Percentiles rank a stretch among this genome's conserved stretches.
These are phyloP conservation scores for Acleris sparsana DNA, from an alignment of 2,888 invertebrate genomes.

Conservation along the genomic window DNA sequence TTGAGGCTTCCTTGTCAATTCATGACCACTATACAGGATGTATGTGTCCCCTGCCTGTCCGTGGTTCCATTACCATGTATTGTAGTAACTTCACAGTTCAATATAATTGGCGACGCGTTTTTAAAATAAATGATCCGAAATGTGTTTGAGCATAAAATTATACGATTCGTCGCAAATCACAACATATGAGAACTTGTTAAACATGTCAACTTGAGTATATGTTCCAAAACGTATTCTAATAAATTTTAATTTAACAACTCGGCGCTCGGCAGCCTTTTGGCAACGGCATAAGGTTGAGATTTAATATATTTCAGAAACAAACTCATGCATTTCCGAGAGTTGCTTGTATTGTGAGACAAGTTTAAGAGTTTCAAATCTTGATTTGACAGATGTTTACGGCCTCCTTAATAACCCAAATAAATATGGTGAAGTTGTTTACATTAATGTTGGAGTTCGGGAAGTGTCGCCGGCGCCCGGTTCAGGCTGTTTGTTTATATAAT, in stretches of 20 bases:
- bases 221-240: constrained; percentile 31
- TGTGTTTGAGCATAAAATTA: constrained; percentile 15
- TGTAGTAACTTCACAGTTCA: neutral
- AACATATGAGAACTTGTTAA: constrained; percentile 7
- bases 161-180: constrained; percentile 21
- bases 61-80: neutral
- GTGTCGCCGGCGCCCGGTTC: constrained; percentile 42
- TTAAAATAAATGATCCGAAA: neutral
- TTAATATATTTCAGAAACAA: constrained; percentile 24
- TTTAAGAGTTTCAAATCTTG: constrained; percentile 60
- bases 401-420: constrained; percentile 64
- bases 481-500: constrained; percentile 53
- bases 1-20: constrained; percentile 57
- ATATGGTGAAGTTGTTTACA: constrained; percentile 66
- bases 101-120: neutral
- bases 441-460: constrained; percentile 53
- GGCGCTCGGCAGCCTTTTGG: constrained; percentile 16
- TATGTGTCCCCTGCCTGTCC: neutral
- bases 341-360: constrained; percentile 44
- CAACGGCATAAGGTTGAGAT: constrained; percentile 38
- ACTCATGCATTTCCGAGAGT: constrained; percentile 33
- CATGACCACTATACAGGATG: constrained; percentile 5
- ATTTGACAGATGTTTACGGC: constrained; percentile 67
- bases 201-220: neutral
- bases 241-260: constrained; percentile 17